Percentiles rank a stretch among this genome's conserved stretches.
phyloP scores from a whole-genome alignment of 2,888 invertebrate genomes.

The Pachydiplax longipennis region DNA sequence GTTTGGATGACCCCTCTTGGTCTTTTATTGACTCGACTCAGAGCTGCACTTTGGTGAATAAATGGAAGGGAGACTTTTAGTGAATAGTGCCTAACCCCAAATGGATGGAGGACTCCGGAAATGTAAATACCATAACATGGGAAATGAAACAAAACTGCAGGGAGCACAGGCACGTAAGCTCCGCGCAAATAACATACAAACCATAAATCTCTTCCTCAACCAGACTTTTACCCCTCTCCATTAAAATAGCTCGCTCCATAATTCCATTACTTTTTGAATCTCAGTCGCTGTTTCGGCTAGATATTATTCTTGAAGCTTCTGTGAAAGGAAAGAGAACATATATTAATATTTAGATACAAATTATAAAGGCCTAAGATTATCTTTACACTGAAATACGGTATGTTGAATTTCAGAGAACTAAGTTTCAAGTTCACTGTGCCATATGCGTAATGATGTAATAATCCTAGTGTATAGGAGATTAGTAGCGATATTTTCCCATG shows the following conservation, averaged over 20 bases:
- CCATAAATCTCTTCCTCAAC: slow-evolving; percentile 11
- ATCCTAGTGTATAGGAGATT: too few relatives aligned
- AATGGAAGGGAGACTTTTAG: not conserved
- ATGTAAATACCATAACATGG: slow-evolving; percentile 31
- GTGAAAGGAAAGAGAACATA: too few relatives aligned
- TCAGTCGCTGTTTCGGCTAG: too few relatives aligned
- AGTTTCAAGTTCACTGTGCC: too few relatives aligned
- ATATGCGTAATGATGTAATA: too few relatives aligned
- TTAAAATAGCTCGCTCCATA: not conserved
- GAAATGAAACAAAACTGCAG: not conserved
- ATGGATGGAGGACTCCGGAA: not conserved
- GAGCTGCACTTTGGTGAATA: not conserved
- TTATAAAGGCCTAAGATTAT: too few relatives aligned
- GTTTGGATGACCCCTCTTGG: not conserved
- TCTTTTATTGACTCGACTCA: slow-evolving; percentile 29
- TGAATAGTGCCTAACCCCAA: not conserved
- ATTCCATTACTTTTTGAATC: not conserved
- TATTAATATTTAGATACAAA: too few relatives aligned
- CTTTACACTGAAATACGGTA: too few relatives aligned
- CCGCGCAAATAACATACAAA: slow-evolving; percentile 31
- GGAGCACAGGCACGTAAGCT: not conserved
- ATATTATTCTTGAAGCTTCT: too few relatives aligned
- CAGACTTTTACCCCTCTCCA: not conserved
- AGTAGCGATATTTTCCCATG: too few relatives aligned
- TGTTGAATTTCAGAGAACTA: too few relatives aligned